Evolutionary conservation across 2,113 vertebrate genomes (phyloP).

Genomic region (Beaufortia kweichowensis): DNA sequence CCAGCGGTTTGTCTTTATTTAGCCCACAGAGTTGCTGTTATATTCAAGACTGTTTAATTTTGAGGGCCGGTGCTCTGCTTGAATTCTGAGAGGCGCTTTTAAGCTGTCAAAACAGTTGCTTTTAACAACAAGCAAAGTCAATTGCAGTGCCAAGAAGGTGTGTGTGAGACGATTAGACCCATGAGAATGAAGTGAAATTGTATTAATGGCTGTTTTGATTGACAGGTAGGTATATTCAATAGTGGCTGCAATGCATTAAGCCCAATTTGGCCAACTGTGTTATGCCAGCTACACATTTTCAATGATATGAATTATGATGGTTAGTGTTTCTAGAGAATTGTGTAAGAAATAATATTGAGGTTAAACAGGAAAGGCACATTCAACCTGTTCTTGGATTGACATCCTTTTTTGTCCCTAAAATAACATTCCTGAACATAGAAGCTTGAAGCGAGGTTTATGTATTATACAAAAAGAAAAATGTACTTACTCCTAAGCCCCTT

Average conservation of each 20-base stretch:
- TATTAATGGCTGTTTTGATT: conserved; percentile 31
- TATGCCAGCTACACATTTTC: not conserved
- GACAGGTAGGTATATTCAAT: not conserved
- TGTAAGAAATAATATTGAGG: not conserved
- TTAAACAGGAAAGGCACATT: not conserved
- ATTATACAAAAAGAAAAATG: too few relatives aligned
- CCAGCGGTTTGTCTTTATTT: not conserved
- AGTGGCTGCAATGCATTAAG: conserved; percentile 3
- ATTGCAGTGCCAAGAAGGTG: not conserved
- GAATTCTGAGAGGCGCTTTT: conserved; percentile 19
- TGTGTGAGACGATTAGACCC: not conserved
- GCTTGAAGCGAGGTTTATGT: too few relatives aligned
- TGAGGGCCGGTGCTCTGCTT: not conserved
- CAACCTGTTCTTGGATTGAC: not conserved
- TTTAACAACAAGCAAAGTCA: conserved; percentile 20
- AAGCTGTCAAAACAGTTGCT: conserved; percentile 17
- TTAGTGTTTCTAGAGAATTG: not conserved
- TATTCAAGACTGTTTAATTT: conserved; percentile 14
- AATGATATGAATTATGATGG: not conserved
- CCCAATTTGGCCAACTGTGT: not conserved
- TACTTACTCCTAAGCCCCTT: too few relatives aligned
- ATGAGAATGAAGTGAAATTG: conserved; percentile 30
- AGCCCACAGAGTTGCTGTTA: not conserved
- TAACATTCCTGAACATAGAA: too few relatives aligned
- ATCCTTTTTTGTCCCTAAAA: too few relatives aligned